Evolutionary conservation across 2,888 invertebrate species (phyloP).

Genomic region (Idaea biselata): DNA sequence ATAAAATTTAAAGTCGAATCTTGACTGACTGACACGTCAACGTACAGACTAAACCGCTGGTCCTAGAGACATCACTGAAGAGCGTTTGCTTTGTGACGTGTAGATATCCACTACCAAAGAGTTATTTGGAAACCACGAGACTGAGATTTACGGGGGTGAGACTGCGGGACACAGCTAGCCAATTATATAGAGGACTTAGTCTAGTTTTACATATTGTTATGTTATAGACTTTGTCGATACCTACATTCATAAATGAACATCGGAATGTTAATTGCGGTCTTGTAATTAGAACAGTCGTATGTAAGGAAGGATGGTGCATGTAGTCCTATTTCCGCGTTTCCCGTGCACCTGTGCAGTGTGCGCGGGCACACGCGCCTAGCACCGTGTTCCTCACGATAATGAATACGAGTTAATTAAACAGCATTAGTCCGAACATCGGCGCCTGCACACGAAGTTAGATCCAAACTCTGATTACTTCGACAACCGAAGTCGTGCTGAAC

Average conservation of each 20-base stretch:
- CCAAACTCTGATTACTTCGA: conserved; percentile 50
- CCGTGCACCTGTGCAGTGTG: conserved; percentile 49
- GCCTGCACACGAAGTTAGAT: conserved; percentile 75
- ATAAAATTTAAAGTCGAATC: no score
- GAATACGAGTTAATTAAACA: conserved; percentile 79
- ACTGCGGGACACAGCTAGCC: no score
- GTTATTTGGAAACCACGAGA: no score
- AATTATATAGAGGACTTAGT: no score
- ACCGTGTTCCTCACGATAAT: conserved; percentile 60
- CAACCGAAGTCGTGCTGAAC: conserved; percentile 44
- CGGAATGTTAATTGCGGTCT: conserved; percentile 30
- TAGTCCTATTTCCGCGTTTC: conserved; percentile 45
- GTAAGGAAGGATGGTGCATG: conserved; percentile 30
- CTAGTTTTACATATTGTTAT: no score
- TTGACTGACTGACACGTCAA: no score
- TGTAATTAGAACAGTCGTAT: conserved; percentile 35
- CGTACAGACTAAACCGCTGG: no score
- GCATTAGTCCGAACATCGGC: conserved; percentile 73
- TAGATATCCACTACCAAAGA: no score
- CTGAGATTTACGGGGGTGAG: no score
- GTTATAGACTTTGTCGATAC: background rate
- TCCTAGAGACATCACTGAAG: no score
- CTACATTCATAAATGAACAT: background rate
- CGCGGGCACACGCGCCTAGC: conserved; percentile 51
- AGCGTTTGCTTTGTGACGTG: no score